Conservation (phyloP, 1,140 invertebrate genomes). For the Bicyclus anynana region DNA sequence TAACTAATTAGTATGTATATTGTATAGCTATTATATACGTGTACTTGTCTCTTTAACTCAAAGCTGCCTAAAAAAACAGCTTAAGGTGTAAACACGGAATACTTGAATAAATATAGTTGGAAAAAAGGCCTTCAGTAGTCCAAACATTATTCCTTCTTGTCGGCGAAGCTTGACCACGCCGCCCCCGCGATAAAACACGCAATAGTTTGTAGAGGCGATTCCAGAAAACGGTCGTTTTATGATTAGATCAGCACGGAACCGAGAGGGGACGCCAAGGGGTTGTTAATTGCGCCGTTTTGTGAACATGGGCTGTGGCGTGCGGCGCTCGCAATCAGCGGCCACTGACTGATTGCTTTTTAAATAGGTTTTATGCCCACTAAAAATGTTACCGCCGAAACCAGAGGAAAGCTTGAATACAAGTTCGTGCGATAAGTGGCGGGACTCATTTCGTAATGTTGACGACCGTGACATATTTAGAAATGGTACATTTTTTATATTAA, state of each 20-base stretch:
- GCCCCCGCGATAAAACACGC: conserved; percentile 55
- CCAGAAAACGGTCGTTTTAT: conserved; percentile 76
- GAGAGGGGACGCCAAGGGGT: conserved; percentile 41
- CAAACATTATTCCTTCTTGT: conserved; percentile 31
- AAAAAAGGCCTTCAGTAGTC: conserved; percentile 13
- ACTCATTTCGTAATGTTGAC: conserved; percentile 19
- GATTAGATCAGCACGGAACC: conserved; percentile 64
- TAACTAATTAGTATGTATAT: too few relatives aligned
- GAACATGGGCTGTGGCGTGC: conserved; percentile 73
- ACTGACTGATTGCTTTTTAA: conserved; percentile 76
- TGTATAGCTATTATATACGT: not conserved
- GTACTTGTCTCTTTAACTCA: not conserved
- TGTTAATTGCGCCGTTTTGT: conserved; percentile 77
- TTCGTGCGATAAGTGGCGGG: conserved; percentile 33
- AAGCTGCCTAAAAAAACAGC: not conserved
- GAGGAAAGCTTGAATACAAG: conserved; percentile 39
- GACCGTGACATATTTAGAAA: conserved; percentile 16
- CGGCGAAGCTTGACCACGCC: conserved; percentile 28
- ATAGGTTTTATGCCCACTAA: conserved; percentile 74
- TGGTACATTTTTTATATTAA: too few relatives aligned
- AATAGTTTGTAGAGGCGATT: conserved; percentile 73
- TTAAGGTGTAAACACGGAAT: conserved; percentile 12
- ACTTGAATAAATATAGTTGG: conserved; percentile 11
- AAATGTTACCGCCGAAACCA: conserved; percentile 61
- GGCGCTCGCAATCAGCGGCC: conserved; percentile 66